phyloP scores from a whole-genome alignment of 2,888 invertebrate genomes.

The Oligia fasciuncula region DNA sequence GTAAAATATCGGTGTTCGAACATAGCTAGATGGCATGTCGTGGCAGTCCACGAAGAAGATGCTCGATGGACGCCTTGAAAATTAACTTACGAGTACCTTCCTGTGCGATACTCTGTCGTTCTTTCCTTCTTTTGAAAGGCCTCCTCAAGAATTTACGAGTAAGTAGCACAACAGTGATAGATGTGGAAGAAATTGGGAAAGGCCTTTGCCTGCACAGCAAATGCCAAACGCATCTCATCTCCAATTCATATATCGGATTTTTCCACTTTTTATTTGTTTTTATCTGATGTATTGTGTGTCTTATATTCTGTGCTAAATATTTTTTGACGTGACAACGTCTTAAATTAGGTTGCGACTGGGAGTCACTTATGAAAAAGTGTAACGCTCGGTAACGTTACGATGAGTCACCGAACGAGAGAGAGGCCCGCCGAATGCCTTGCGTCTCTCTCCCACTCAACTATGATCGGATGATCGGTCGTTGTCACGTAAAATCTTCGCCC shows the following conservation, averaged over 20 bases:
- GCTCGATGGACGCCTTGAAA: background rate
- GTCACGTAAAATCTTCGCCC: no score
- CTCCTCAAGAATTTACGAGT: background rate
- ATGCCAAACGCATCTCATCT: background rate
- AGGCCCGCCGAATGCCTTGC: no score
- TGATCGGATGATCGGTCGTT: no score
- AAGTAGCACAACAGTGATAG: background rate
- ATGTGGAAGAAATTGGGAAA: background rate
- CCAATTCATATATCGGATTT: background rate
- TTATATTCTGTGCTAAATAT: background rate
- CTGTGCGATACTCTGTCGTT: background rate
- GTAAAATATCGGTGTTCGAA: background rate
- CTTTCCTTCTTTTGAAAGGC: background rate
- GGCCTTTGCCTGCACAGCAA: background rate
- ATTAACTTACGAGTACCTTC: background rate
- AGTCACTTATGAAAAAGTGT: no score
- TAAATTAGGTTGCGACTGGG: no score
- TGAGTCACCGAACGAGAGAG: no score
- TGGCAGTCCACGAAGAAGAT: background rate
- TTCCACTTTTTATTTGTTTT: background rate
- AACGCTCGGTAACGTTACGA: no score
- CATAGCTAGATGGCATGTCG: background rate
- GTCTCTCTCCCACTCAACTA: no score
- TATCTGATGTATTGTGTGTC: background rate
- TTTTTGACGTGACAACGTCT: no score